Evolutionary conservation across 1,140 invertebrate genomes (phyloP).

Genomic region (Linepithema humile): DNA sequence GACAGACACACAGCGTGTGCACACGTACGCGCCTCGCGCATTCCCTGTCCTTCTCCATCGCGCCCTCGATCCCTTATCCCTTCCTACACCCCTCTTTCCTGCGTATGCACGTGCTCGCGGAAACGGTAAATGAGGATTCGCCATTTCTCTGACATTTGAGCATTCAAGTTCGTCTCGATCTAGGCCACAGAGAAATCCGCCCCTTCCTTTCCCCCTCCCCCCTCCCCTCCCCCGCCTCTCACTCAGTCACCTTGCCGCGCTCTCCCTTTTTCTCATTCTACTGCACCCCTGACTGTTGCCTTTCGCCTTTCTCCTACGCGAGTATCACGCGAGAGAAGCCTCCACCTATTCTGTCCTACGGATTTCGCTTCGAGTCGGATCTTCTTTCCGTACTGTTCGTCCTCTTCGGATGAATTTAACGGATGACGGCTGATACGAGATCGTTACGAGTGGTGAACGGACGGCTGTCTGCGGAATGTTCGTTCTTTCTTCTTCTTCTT

Average conservation of each 20-base stretch:
- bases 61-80: constrained; percentile 51
- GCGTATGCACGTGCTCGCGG: constrained; percentile 75
- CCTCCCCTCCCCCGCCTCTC: not conserved
- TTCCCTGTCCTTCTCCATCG: constrained; percentile 58
- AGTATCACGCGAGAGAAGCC: constrained; percentile 55
- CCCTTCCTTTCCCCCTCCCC: constrained; percentile 32
- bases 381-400: constrained; percentile 76
- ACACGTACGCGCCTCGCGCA: constrained; percentile 57
- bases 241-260: not conserved
- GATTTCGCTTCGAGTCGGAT: constrained; percentile 64
- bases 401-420: constrained; percentile 77
- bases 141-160: constrained; percentile 82
- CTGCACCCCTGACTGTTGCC: constrained; percentile 9
- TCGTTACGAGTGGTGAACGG: constrained; percentile 74
- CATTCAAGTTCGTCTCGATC: constrained; percentile 82
- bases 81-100: constrained; percentile 46
- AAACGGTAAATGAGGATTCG: constrained; percentile 83
- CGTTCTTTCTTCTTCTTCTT: constrained; percentile 69
- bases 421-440: constrained; percentile 78
- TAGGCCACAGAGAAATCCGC: constrained; percentile 77
- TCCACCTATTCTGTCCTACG: constrained; percentile 61
- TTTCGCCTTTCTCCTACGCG: not conserved
- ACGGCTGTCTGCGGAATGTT: constrained; percentile 66
- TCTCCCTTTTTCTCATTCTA: not conserved
- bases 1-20: constrained; percentile 74